These are phyloP conservation scores for Limnephilus marmoratus DNA, from an alignment of 2,888 invertebrate species.

Conservation along the genomic window DNA sequence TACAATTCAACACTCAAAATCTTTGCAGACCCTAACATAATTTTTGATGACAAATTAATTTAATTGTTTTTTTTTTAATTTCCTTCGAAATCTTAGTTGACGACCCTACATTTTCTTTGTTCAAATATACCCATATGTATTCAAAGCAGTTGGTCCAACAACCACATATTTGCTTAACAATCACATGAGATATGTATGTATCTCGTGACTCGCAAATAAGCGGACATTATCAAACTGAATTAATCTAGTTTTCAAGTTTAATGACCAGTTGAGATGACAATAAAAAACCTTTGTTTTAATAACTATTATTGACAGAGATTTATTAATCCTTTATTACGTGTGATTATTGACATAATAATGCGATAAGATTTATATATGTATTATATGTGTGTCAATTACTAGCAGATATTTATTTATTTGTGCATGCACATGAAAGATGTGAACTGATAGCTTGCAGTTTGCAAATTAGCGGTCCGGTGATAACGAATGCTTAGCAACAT, in stretches of 20 bases:
- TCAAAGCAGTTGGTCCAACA: background rate
- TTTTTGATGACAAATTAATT: no score
- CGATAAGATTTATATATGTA: background rate
- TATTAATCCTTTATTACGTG: background rate
- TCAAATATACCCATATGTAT: background rate
- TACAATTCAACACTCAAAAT: no score
- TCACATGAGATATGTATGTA: background rate
- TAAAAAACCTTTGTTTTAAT: background rate
- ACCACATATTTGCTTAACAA: conserved; percentile 2
- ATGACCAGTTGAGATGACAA: background rate
- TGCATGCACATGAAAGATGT: background rate
- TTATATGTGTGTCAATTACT: background rate
- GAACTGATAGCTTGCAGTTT: background rate
- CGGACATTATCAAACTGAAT: background rate
- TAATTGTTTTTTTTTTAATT: background rate
- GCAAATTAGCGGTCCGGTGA: background rate
- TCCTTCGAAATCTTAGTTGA: background rate
- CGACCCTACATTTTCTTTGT: background rate
- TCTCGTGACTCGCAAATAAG: background rate
- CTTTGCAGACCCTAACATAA: no score
- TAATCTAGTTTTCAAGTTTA: background rate
- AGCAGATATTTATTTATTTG: background rate
- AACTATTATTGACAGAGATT: background rate
- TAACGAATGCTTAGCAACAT: background rate
- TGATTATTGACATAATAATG: background rate